phyloP scores from a whole-genome alignment of 2,797 vertebrate species.

The Chiroxiphia lanceolata region DNA sequence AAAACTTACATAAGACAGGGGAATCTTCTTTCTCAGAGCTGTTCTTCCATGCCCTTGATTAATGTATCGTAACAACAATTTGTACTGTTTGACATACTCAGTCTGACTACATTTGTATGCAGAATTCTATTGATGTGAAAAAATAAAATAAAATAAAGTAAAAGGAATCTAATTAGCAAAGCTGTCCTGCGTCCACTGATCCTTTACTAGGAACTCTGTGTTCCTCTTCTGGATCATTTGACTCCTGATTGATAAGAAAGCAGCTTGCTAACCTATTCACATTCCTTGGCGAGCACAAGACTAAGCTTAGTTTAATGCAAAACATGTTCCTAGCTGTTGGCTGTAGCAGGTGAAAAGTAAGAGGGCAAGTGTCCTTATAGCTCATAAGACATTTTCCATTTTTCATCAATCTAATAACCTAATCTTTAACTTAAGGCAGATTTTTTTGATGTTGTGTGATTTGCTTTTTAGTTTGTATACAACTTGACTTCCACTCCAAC shows the following conservation, averaged over 20 bases:
- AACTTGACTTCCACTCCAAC: not conserved
- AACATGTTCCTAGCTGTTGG: not conserved
- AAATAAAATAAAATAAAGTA: slow-evolving; percentile 9
- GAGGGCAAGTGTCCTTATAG: not conserved
- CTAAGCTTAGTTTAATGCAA: not conserved
- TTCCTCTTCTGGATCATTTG: slow-evolving; percentile 37
- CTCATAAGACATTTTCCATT: not conserved
- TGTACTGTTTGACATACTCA: slow-evolving; percentile 12
- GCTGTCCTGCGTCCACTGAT: slow-evolving; percentile 8
- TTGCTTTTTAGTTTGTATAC: not conserved
- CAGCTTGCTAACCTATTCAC: slow-evolving; percentile 12
- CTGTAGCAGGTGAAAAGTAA: not conserved
- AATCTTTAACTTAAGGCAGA: not conserved
- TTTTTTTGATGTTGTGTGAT: not conserved
- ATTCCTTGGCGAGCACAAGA: not conserved
- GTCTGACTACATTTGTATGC: not conserved
- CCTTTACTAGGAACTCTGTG: not conserved
- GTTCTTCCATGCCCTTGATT: slow-evolving; percentile 30
- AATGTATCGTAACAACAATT: not conserved
- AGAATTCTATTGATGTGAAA: slow-evolving; percentile 27
- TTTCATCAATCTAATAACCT: not conserved
- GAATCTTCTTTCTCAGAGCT: not conserved
- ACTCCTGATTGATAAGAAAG: slow-evolving; percentile 28
- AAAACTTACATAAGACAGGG: slow-evolving; percentile 17
- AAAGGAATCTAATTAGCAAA: slow-evolving; percentile 1